These are phyloP conservation scores for Gasteruption jaculator DNA, from an alignment of 2,888 invertebrate genomes.

Conservation along the genomic window DNA sequence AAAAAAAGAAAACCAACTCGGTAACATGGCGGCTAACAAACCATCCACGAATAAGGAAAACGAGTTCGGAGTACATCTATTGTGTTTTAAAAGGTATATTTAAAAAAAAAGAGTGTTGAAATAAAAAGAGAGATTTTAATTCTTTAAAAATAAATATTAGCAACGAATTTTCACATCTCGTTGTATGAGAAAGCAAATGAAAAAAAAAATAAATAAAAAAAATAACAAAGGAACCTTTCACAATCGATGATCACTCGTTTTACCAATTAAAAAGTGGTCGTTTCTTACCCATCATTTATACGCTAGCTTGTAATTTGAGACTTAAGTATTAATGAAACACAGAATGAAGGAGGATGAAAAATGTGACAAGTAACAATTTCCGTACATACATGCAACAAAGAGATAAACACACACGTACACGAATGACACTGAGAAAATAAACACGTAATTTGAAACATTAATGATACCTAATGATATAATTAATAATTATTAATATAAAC, in stretches of 20 bases:
- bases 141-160: too few relatives aligned
- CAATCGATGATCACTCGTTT: slow-evolving; percentile 23
- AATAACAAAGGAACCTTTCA: slow-evolving; percentile 7
- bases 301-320: slow-evolving; percentile 47
- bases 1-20: slow-evolving; percentile 41
- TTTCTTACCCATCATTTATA: slow-evolving; percentile 52
- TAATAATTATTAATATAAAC: slow-evolving; percentile 51
- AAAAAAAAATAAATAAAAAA: slow-evolving; percentile 19
- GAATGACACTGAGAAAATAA: too few relatives aligned
- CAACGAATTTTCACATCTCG: too few relatives aligned
- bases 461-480: slow-evolving; percentile 46
- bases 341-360: slow-evolving; percentile 20
- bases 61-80: too few relatives aligned
- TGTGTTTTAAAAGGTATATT: too few relatives aligned
- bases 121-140: slow-evolving; percentile 21
- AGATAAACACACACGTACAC: slow-evolving; percentile 29
- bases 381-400: slow-evolving; percentile 19
- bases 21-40: slow-evolving; percentile 47
- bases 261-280: slow-evolving; percentile 49
- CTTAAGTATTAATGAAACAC: slow-evolving; percentile 32
- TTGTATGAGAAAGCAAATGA: slow-evolving; percentile 18
- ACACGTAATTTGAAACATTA: too few relatives aligned
- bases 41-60: too few relatives aligned
- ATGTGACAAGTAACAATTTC: slow-evolving; percentile 12
- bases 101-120: slow-evolving; percentile 20